These are phyloP conservation scores for Zygaena filipendulae DNA, from an alignment of 2,888 invertebrate species.

Conservation along the genomic window DNA sequence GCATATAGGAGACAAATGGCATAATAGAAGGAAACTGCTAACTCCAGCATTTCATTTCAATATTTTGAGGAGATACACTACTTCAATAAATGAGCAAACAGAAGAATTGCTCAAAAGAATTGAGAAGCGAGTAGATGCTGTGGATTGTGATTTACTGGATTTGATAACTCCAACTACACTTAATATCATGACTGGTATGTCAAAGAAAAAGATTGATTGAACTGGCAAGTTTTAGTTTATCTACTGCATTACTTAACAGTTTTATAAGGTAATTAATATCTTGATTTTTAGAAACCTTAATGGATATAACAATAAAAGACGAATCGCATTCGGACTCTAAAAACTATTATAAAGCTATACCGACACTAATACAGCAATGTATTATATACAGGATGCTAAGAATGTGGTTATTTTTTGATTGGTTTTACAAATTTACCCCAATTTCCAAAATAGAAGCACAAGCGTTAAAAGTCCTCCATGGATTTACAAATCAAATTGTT, in stretches of 20 bases:
- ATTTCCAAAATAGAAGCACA: conserved; percentile 7
- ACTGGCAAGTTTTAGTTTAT: too few species aligned
- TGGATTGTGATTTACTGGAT: conserved; percentile 45
- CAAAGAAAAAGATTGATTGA: too few species aligned
- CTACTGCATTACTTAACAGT: too few species aligned
- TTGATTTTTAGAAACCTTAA: too few species aligned
- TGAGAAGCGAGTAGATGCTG: conserved; percentile 19
- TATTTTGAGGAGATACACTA: conserved; percentile 38
- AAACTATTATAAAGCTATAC: too few species aligned
- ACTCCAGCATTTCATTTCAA: conserved; percentile 56
- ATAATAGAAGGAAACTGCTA: conserved; percentile 43
- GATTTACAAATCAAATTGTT: conserved; percentile 62
- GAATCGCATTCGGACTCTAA: too few species aligned
- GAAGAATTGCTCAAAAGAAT: conserved; percentile 24
- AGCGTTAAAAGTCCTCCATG: conserved; percentile 51
- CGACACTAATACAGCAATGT: conserved; percentile 20
- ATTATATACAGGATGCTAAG: conserved; percentile 11
- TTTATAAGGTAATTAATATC: too few species aligned
- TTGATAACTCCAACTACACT: conserved; percentile 40
- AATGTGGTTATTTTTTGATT: conserved; percentile 12
- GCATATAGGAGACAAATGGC: conserved; percentile 43
- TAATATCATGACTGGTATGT: conserved; percentile 26
- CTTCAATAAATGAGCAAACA: conserved; percentile 36
- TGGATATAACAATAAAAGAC: too few species aligned
- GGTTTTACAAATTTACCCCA: conserved; percentile 3